Evolutionary conservation across 2,113 vertebrate genomes (phyloP).

Genomic region (Seriola rivoliana): DNA sequence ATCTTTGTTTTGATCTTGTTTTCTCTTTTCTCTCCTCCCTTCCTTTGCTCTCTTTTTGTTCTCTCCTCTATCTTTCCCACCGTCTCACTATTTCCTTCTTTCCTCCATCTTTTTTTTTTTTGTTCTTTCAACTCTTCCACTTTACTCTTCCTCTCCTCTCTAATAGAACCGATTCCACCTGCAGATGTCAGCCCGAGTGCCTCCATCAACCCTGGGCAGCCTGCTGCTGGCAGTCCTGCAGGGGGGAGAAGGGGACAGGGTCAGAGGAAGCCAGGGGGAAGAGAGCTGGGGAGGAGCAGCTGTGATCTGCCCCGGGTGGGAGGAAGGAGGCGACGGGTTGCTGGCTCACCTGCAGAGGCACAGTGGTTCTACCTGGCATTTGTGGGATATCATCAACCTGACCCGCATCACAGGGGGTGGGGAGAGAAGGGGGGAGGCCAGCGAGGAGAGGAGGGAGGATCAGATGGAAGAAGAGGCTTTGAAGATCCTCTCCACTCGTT

Average conservation of each 20-base stretch:
- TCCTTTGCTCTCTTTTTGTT: conserved; percentile 18
- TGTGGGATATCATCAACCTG: conserved; percentile 83
- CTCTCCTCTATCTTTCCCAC: background rate
- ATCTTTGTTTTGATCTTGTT: conserved; percentile 64
- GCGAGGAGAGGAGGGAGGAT: conserved; percentile 76
- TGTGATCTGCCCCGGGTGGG: conserved; percentile 79
- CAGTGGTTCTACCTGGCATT: conserved; percentile 71
- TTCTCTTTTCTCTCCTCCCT: background rate
- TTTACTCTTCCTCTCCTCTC: conserved; percentile 20
- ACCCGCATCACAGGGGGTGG: conserved; percentile 55
- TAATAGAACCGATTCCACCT: conserved; percentile 91
- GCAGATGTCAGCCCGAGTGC: conserved; percentile 89
- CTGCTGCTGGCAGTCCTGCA: conserved; percentile 87
- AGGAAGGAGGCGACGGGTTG: conserved; percentile 81
- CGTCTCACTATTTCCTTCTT: background rate
- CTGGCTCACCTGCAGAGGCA: conserved; percentile 79
- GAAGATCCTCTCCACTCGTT: conserved; percentile 78
- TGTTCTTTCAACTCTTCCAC: conserved; percentile 1
- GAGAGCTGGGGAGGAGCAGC: conserved; percentile 77
- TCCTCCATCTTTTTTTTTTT: background rate
- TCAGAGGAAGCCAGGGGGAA: conserved; percentile 78
- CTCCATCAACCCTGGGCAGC: conserved; percentile 87
- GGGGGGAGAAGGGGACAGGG: conserved; percentile 83
- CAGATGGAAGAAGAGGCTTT: conserved; percentile 80
- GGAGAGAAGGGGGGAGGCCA: conserved; percentile 60